phyloP scores from a whole-genome alignment of 2,888 invertebrate species.

The Platycheirus albimanus region DNA sequence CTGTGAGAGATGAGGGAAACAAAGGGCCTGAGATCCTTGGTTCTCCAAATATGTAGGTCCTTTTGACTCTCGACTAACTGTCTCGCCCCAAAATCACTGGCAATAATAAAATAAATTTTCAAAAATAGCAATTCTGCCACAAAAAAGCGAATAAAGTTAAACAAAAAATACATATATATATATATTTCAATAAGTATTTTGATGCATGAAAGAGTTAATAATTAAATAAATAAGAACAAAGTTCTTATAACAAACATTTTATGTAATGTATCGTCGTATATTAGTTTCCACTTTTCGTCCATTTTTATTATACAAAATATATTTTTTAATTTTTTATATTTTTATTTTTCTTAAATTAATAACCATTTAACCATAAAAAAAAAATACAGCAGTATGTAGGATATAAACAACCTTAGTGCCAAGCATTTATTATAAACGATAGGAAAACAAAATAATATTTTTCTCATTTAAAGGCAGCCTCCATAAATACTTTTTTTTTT shows the following conservation, averaged over 20 bases:
- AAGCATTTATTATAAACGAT: slow-evolving; percentile 59
- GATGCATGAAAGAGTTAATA: slow-evolving; percentile 23
- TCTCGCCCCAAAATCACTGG: slow-evolving; percentile 21
- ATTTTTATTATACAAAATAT: slow-evolving; percentile 24
- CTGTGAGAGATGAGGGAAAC: background rate
- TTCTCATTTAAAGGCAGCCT: slow-evolving; percentile 14
- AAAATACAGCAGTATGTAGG: too few relatives aligned
- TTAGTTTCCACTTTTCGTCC: slow-evolving; percentile 41
- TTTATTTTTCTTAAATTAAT: slow-evolving; percentile 13
- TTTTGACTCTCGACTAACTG: background rate
- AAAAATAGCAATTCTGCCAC: slow-evolving; percentile 12
- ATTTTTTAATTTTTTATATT: slow-evolving; percentile 15
- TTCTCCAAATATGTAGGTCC: too few relatives aligned
- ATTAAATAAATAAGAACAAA: slow-evolving; percentile 58
- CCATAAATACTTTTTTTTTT: background rate
- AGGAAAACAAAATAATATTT: background rate
- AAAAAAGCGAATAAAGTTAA: slow-evolving; percentile 21
- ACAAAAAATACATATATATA: too few relatives aligned
- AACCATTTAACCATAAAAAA: slow-evolving; percentile 37
- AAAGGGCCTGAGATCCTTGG: background rate
- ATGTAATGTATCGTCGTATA: background rate
- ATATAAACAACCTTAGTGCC: slow-evolving; percentile 72
- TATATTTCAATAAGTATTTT: slow-evolving; percentile 48
- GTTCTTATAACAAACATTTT: too few relatives aligned
- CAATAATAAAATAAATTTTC: slow-evolving; percentile 20